These are phyloP conservation scores for Homarus gammarus DNA, from an alignment of 2,888 invertebrate species.

Conservation along the genomic window DNA sequence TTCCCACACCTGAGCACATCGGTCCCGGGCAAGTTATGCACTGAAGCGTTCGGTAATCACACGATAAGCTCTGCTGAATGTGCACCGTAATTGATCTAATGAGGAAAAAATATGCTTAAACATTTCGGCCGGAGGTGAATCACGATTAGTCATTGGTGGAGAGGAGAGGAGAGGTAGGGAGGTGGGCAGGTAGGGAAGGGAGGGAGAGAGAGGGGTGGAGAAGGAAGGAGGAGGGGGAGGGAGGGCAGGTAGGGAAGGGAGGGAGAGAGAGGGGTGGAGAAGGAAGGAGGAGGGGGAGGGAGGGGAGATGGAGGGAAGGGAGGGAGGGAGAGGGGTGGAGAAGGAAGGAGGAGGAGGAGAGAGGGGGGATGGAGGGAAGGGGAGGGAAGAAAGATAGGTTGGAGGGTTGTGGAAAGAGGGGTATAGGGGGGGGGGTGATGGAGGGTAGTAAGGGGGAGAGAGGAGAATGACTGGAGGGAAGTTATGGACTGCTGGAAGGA, in stretches of 20 bases:
- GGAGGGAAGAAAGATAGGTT: too few species aligned
- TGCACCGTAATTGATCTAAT: constrained; percentile 38
- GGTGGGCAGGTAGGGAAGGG: not conserved
- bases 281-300: not conserved
- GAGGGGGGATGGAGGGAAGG: not conserved
- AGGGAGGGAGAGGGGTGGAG: too few species aligned
- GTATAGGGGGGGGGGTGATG: too few species aligned
- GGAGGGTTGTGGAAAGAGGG: too few species aligned
- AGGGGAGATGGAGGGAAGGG: not conserved
- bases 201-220: not conserved
- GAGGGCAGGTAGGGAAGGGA: too few species aligned
- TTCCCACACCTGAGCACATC: not conserved
- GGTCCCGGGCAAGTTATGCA: constrained; percentile 6
- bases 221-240: not conserved
- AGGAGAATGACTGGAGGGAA: too few species aligned
- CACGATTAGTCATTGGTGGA: not conserved
- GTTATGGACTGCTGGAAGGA: not conserved
- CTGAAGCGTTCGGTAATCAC: constrained; percentile 28
- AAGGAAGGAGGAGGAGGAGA: not conserved
- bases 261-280: too few species aligned
- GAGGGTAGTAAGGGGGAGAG: too few species aligned
- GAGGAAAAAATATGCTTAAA: constrained; percentile 49
- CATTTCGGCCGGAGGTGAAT: constrained; percentile 7
- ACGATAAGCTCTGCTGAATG: constrained; percentile 19
- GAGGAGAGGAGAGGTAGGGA: not conserved